Evolutionary conservation across 2,888 invertebrate species (phyloP).

Genomic region (Rotaria sp.): DNA sequence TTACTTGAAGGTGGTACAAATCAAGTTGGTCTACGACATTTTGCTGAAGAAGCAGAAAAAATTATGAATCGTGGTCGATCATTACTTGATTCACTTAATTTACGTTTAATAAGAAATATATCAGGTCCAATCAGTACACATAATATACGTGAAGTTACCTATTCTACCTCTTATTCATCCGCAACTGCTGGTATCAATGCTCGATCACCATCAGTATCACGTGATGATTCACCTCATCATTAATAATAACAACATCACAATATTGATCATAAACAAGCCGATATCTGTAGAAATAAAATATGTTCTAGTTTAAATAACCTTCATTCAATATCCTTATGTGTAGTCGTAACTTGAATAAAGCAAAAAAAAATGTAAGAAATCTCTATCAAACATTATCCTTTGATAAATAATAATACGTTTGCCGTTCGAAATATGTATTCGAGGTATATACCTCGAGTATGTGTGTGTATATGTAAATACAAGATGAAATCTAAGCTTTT

Average conservation of each 20-base stretch:
- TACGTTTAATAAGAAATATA: background rate
- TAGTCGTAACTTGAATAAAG: background rate
- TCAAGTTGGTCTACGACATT: conserved; percentile 24
- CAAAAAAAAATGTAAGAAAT: background rate
- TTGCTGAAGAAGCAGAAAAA: conserved; percentile 29
- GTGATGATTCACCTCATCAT: background rate
- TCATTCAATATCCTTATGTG: background rate
- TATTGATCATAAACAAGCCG: background rate
- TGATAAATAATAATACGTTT: background rate
- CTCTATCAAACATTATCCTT: background rate
- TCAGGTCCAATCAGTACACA: background rate
- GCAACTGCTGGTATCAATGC: background rate
- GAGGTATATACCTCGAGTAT: background rate
- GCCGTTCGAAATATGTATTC: background rate
- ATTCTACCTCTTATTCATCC: conserved; percentile 18
- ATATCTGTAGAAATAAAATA: background rate
- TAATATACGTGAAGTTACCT: conserved; percentile 4
- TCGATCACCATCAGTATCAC: background rate
- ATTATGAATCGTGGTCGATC: conserved; percentile 23
- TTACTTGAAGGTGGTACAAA: conserved; percentile 27
- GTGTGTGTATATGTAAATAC: background rate
- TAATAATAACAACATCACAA: background rate
- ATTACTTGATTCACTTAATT: conserved; percentile 3
- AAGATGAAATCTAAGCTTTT: background rate
- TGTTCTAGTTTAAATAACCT: background rate